phyloP scores from a whole-genome alignment of 2,797 vertebrate species.

The Sebastolobus altivelis region DNA sequence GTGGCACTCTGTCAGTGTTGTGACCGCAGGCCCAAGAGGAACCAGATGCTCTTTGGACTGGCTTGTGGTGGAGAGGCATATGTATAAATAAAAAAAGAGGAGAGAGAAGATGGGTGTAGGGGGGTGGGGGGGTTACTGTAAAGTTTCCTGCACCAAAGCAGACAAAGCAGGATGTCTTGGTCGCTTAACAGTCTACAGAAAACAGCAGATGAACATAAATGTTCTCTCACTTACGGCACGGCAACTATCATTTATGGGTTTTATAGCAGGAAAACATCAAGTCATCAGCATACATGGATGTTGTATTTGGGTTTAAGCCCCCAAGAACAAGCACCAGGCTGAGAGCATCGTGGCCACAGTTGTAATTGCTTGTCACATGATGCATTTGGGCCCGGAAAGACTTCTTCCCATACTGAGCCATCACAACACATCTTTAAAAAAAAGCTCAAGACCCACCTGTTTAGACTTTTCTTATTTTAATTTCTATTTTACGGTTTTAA shows the following conservation, averaged over 20 bases:
- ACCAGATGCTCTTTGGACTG: constrained; percentile 78
- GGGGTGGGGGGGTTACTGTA: constrained; percentile 56
- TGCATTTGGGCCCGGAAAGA: not conserved
- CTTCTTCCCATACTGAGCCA: not conserved
- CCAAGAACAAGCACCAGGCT: not conserved
- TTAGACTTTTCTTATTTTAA: not conserved
- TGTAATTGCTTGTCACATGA: not conserved
- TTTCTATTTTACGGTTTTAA: not conserved
- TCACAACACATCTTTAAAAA: not conserved
- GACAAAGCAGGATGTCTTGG: constrained; percentile 21
- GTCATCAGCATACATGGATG: constrained; percentile 4
- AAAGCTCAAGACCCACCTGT: not conserved
- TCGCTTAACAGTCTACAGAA: constrained; percentile 1
- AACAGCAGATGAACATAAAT: not conserved
- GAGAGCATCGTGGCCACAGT: not conserved
- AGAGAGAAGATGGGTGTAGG: constrained; percentile 47
- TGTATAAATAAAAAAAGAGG: constrained; percentile 57
- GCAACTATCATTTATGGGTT: not conserved
- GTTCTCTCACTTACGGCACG: not conserved
- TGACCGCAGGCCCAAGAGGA: constrained; percentile 82
- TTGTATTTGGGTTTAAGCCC: not conserved
- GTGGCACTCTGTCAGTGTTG: constrained; percentile 79
- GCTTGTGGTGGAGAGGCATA: constrained; percentile 68
- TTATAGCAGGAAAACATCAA: constrained; percentile 21
- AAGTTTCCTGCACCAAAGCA: constrained; percentile 56